Base-by-base conservation (phyloP, 1,140 invertebrate species). In the Sarcophaga peregrina region DNA sequence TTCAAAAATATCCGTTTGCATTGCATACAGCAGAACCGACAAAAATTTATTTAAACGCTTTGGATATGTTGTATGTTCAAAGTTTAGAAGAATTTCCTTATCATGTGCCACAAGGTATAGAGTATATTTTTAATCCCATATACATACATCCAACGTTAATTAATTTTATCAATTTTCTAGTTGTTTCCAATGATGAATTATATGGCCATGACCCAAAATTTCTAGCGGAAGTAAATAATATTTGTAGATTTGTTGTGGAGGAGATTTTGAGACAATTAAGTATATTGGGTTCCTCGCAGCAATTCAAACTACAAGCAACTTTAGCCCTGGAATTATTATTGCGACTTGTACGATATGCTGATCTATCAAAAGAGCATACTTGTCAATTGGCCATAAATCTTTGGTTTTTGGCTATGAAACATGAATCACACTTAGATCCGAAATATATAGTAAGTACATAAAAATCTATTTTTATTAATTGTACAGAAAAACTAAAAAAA, bases 171-270 rank as follows among this genome's bases (percentile, higher is more conserved):
- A 81, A 8, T 68, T 52, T 62, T 83, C 0, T 62, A 90, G 96
- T 98, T 80, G 95, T 98, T 88, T 97, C 97, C 3, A 99, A 99
- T 90, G 97, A 99, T 90, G 93, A 94, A 76, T 91, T 99, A n/a
- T 98, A 98, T 90, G 97, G 97, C 3, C 94, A 94, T 62, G 97
- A 98, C 91, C 92, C 94, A 46, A 96, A 97, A 90, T 98, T 97
- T 90, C 91, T 98, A 11, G 90, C 90, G 5, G 96, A 97, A 91
- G 92, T 98, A 0, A 95, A 97, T 85, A 94, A 93, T 86, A 94
- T 98, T 85, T 95, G 94, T 82, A 93, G 93, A 0, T 94, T 95
- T 83, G 91, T 98, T 74, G 90, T 98, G 10, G 94, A 95, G 85
- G 94, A 97, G 90, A 92, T 98, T 78, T 90, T 98, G 6, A 90